Evolutionary conservation across 2,888 invertebrate genomes (phyloP).

Genomic region (Ceriagrion tenellum): DNA sequence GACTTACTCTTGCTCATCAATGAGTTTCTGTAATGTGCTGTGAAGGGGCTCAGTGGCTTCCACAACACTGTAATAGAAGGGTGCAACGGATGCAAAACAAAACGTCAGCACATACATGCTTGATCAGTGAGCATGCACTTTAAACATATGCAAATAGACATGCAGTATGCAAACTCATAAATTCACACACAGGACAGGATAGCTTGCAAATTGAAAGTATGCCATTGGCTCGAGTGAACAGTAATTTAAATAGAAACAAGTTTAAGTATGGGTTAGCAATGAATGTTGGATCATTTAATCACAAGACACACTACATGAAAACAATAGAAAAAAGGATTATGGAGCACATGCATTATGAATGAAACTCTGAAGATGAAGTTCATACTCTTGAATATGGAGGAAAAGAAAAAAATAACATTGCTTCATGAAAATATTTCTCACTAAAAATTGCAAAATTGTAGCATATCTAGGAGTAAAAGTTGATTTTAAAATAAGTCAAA

Average conservation of each 20-base stretch:
- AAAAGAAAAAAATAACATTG: too few species aligned
- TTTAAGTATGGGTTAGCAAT: neutral
- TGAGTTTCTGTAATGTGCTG: constrained; percentile 66
- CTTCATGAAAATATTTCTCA: too few species aligned
- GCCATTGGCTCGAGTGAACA: neutral
- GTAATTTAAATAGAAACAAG: neutral
- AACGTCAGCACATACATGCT: constrained; percentile 59
- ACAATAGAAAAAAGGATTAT: neutral
- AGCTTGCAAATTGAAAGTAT: neutral
- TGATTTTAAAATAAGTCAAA: too few species aligned
- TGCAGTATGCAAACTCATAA: neutral
- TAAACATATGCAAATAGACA: constrained; percentile 23
- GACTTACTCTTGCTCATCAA: constrained; percentile 69
- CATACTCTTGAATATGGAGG: too few species aligned
- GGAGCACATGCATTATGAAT: too few species aligned
- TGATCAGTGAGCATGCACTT: constrained; percentile 45
- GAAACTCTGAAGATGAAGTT: too few species aligned
- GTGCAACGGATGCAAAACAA: constrained; percentile 68
- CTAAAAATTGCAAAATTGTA: too few species aligned
- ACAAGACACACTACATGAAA: neutral
- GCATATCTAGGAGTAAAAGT: too few species aligned
- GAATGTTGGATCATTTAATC: neutral
- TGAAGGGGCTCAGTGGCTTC: constrained; percentile 73
- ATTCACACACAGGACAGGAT: neutral
- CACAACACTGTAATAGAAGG: constrained; percentile 75